Evolutionary conservation across 2,888 invertebrate species (phyloP), one percentile per base, ranked within the genome.

Genomic region (Boloria euphrosyne): DNA sequence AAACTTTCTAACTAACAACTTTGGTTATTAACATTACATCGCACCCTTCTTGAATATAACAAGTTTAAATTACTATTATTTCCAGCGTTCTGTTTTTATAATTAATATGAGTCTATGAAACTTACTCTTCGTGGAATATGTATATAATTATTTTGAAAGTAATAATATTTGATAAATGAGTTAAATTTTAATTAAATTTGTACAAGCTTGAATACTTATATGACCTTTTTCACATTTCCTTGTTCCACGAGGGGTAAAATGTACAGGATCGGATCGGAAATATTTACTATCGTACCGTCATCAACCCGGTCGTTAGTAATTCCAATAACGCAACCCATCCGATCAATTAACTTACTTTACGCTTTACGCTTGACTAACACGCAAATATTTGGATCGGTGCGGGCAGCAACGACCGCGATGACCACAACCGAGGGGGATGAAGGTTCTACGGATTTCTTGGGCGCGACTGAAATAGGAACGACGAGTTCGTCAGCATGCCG

Each of bases 401-500:
- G 84, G 81, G 81, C 85, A 91, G 90, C 89, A 70, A 90, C 91
- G 76, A 90, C 89, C 82, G 89, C 90, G 77, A 87, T 87, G 87
- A 86, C 87, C 79, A 89, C 89, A 72, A 90, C 89, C 53, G 88
- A 88, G 79, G 78, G 78, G 73, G 89, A 87, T 72, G 87, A 87
- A 74, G 88, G 85, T 67, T 84, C 87, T 62, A 91, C 92, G 71
- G 89, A 87, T 75, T 80, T 82, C 64, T 85, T 86, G 78, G 85
- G 84, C 16, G 83, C 84, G 71, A 81, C 86, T 44, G 89, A 88
- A 18, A 76, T 79, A 61, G 90, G 82, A 22, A 87, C 87, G 14
- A 78, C 78, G 47, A 94, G 94, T 72, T 93, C 94, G 59, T 94
- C 95, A 72, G 95, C 94, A 16, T 97, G 97, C 86, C 95, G 95